Percentiles rank a stretch among this genome's conserved stretches.
phyloP scores from a whole-genome alignment of 2,113 vertebrate genomes.

The Sterna hirundo region DNA sequence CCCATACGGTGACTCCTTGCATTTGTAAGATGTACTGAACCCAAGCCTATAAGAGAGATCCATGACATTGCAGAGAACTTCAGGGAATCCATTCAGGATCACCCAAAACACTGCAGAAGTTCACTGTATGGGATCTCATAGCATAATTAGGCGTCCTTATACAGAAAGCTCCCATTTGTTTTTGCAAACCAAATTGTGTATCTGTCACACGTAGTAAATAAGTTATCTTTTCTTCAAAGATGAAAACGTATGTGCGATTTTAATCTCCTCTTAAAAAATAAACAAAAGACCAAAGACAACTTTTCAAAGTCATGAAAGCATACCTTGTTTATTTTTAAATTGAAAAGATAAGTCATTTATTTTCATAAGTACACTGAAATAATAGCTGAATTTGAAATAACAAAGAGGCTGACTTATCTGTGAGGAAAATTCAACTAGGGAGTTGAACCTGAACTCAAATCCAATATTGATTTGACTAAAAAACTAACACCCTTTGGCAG shows the following conservation, averaged over 20 bases:
- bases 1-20: not conserved
- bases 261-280: not conserved
- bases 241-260: not conserved
- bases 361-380: slow-evolving; percentile 7
- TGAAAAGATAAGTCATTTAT: not conserved
- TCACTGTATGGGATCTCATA: not conserved
- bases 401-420: not conserved
- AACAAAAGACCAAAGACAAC: not conserved
- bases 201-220: not conserved
- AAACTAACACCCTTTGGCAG: not conserved
- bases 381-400: slow-evolving; percentile 16
- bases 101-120: not conserved
- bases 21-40: not conserved
- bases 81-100: not conserved
- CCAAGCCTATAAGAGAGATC: not conserved
- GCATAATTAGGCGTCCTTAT: not conserved
- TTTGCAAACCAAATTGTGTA: not conserved
- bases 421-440: not conserved
- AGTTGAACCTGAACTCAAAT: not conserved
- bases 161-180: not conserved
- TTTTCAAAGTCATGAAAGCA: not conserved
- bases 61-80: not conserved
- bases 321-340: not conserved
- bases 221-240: not conserved
- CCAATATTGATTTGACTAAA: not conserved